These are phyloP conservation scores for Drosophila nigricruria DNA, from an alignment of 2,888 invertebrate species.

Conservation along the genomic window DNA sequence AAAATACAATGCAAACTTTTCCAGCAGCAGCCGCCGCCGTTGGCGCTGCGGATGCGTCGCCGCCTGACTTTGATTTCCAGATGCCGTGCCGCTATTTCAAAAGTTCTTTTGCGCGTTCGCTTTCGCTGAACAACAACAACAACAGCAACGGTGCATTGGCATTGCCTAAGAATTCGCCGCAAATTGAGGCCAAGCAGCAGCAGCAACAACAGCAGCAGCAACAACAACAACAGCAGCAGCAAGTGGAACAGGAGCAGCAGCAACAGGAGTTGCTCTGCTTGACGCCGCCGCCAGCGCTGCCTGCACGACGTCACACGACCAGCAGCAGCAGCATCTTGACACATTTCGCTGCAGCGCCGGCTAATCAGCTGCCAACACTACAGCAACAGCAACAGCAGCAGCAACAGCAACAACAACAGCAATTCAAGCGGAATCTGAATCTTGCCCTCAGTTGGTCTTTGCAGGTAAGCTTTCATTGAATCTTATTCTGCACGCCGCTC, in stretches of 20 bases:
- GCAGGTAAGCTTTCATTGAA: constrained; percentile 57
- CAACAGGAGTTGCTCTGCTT: constrained; percentile 41
- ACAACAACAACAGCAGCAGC: constrained; percentile 34
- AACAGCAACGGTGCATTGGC: constrained; percentile 47
- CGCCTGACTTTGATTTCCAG: constrained; percentile 84
- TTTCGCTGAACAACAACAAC: constrained; percentile 84
- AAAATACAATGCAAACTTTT: constrained; percentile 57
- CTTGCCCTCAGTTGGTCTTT: constrained; percentile 57
- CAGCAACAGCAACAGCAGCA: constrained; percentile 46
- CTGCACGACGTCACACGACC: constrained; percentile 70
- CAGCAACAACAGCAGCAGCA: constrained; percentile 30
- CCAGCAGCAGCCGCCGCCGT: constrained; percentile 29
- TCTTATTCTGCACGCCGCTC: constrained; percentile 14
- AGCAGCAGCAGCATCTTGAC: constrained; percentile 56
- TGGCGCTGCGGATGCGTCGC: constrained; percentile 43
- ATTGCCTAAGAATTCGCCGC: constrained; percentile 62
- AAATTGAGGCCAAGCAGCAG: constrained; percentile 58
- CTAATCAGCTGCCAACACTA: constrained; percentile 56
- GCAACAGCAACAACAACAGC: constrained; percentile 30
- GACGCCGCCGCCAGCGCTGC: constrained; percentile 78
- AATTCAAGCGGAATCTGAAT: constrained; percentile 56
- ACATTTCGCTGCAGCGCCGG: constrained; percentile 54
- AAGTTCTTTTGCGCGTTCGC: constrained; percentile 87
- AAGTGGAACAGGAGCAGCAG: constrained; percentile 12
- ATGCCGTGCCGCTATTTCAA: constrained; percentile 86